Evolutionary conservation across 2,797 vertebrate genomes (phyloP), one percentile per base, ranked within the genome.

Genomic region (Enteromius treurensis): DNA sequence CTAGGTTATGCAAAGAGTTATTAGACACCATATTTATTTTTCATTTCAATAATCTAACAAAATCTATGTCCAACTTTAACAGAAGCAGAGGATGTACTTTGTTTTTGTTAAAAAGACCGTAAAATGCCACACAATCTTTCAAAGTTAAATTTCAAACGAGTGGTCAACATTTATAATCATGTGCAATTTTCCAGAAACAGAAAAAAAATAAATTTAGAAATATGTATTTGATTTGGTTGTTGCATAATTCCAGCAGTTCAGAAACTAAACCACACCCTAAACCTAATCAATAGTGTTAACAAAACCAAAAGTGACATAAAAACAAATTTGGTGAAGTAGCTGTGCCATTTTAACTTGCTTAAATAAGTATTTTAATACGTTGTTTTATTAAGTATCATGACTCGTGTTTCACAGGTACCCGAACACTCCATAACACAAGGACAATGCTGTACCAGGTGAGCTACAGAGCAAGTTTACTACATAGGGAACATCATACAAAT

Each of bases 11-110:
- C 15, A 42, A 9, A 42, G 32, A 32, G 15, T 21, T 81, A 55
- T 45, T 67, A 70, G 42, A 79, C 23, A 37, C 5, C 26, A 26
- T 45, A 70, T 23, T 64, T 75, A 40, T 65, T 77, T 55, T 19
- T 8, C 42, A 40, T 70, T 78, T 78, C 55, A 64, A 42, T 34
- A 62, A 49, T 49, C 23, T 29, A 49, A 49, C n/a, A n/a, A n/a
- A 29, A 10, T 23, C 1, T 23, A 6, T 71, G 55, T 71, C 11
- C 34, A 58, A 69, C 34, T 69, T n/a, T 32, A 79, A 65, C 14
- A 51, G 4, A 34, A 70, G 34, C 75, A 62, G 65, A 67, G 58
- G 49, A 32, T 64, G 21, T 65, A 34, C 47, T 70, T 53, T 53
- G 17, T 4, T 7, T 42, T 29, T 47, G 37, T 40, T 15, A 26